phyloP scores from a whole-genome alignment of 2,797 vertebrate genomes.

The Clarias platycephalus region DNA sequence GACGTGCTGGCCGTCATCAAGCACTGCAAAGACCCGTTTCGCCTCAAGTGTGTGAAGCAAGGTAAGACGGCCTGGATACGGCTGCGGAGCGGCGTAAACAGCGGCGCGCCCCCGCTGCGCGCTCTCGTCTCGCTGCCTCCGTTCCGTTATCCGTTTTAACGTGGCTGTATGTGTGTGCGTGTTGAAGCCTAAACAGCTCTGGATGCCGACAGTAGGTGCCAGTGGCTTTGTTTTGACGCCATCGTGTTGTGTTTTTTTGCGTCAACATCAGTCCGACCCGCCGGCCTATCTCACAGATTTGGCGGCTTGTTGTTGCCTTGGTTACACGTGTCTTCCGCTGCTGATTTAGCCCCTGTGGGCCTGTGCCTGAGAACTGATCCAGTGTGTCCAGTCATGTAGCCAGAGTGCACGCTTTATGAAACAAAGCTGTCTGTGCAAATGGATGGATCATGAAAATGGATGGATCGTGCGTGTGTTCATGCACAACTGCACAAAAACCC shows the following conservation, averaged over 20 bases:
- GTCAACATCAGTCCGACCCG: constrained; percentile 12
- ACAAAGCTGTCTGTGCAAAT: constrained; percentile 19
- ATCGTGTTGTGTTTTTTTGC: not conserved
- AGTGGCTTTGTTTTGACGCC: constrained; percentile 18
- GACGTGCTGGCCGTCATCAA: constrained; percentile 96
- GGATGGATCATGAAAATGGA: not conserved
- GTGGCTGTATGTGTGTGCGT: not conserved
- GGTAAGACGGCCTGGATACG: constrained; percentile 72
- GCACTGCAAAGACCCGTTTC: constrained; percentile 97
- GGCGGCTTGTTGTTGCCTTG: constrained; percentile 36
- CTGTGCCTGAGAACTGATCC: not conserved
- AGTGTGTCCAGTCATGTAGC: not conserved
- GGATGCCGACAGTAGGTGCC: constrained; percentile 7
- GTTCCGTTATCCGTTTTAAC: constrained; percentile 10
- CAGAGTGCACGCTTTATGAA: not conserved
- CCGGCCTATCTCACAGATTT: constrained; percentile 8
- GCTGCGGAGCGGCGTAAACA: constrained; percentile 40
- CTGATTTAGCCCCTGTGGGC: not conserved
- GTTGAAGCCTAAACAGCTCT: constrained; percentile 5
- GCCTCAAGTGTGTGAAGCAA: constrained; percentile 98
- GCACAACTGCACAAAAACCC: constrained; percentile 19
- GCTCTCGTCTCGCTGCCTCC: constrained; percentile 30
- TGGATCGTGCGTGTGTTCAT: constrained; percentile 3
- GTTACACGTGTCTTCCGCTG: constrained; percentile 24
- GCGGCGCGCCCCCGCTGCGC: constrained; percentile 41